These are phyloP conservation scores for Ypsolopha sequella DNA, from an alignment of 2,888 invertebrate genomes.

Conservation along the genomic window DNA sequence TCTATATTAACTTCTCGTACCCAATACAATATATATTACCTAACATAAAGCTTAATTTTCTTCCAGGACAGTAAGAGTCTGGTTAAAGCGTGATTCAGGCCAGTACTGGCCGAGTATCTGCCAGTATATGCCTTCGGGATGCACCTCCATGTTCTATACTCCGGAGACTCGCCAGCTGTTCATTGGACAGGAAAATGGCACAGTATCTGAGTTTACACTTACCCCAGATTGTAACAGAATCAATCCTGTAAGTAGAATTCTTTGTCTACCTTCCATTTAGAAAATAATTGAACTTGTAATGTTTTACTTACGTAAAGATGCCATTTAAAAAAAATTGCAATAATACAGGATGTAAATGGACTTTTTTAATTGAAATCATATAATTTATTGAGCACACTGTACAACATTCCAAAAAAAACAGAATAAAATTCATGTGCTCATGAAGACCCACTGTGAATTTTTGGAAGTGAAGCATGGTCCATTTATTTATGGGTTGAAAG, in stretches of 20 bases:
- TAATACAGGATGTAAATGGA: too few relatives aligned
- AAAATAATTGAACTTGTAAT: not conserved
- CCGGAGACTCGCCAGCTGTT: constrained; percentile 90
- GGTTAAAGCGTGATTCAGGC: constrained; percentile 97
- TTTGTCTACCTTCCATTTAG: not conserved
- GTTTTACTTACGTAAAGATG: too few relatives aligned
- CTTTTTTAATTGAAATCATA: too few relatives aligned
- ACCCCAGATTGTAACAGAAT: constrained; percentile 96
- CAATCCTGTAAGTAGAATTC: constrained; percentile 71
- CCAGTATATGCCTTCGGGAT: constrained; percentile 94
- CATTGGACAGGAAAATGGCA: constrained; percentile 97
- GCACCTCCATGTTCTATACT: constrained; percentile 90
- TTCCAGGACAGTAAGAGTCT: constrained; percentile 92
- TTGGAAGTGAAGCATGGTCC: too few relatives aligned
- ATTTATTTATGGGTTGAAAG: too few relatives aligned
- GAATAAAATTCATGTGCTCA: too few relatives aligned
- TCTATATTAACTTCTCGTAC: too few relatives aligned
- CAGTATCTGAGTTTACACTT: constrained; percentile 88
- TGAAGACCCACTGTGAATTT: too few relatives aligned
- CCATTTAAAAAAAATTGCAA: too few relatives aligned
- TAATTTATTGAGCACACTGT: too few relatives aligned
- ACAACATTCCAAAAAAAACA: too few relatives aligned
- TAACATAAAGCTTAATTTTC: not conserved
- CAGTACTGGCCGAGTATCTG: constrained; percentile 99
- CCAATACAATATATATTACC: too few relatives aligned